Percentiles rank a stretch among this genome's conserved stretches.
phyloP scores from a whole-genome alignment of 1,140 invertebrate species.

The Zaprionus ornatus region DNA sequence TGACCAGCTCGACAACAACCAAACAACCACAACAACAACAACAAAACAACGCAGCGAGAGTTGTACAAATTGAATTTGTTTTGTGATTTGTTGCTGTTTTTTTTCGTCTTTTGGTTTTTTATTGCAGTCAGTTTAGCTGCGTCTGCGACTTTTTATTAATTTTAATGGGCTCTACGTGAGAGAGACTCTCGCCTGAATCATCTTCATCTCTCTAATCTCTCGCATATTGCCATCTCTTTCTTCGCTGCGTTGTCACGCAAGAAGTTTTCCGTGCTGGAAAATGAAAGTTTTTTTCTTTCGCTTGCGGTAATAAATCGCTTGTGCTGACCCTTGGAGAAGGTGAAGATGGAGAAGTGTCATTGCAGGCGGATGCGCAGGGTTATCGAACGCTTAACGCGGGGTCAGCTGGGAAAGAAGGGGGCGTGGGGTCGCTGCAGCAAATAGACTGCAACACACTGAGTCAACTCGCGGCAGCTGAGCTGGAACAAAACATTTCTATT shows the following conservation, averaged over 20 bases:
- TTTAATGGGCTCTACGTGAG: slow-evolving; percentile 74
- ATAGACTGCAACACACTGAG: slow-evolving; percentile 35
- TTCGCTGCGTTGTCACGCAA: slow-evolving; percentile 63
- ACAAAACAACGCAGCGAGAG: slow-evolving; percentile 44
- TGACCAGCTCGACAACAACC: slow-evolving; percentile 29
- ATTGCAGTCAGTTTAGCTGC: slow-evolving; percentile 2
- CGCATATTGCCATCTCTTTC: slow-evolving; percentile 33
- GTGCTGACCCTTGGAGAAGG: slow-evolving; percentile 49
- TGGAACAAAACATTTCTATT: slow-evolving; percentile 67
- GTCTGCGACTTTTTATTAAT: slow-evolving; percentile 60
- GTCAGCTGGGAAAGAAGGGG: not conserved
- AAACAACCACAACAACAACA: slow-evolving; percentile 1
- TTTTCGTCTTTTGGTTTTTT: slow-evolving; percentile 17
- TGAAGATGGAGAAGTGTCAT: not conserved
- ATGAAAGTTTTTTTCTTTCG: slow-evolving; percentile 63
- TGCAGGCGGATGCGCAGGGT: not conserved
- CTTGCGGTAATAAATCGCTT: slow-evolving; percentile 32
- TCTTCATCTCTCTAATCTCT: slow-evolving; percentile 13
- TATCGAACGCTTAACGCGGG: not conserved
- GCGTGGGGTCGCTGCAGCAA: slow-evolving; percentile 28
- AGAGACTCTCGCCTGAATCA: slow-evolving; percentile 10
- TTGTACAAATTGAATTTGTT: slow-evolving; percentile 49
- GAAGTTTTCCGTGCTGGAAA: slow-evolving; percentile 74
- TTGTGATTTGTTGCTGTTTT: slow-evolving; percentile 52
- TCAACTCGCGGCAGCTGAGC: slow-evolving; percentile 46